Percentiles rank a stretch among this genome's conserved stretches.
Evolutionary conservation across 2,113 vertebrate genomes (phyloP).

Genomic region (Xerus inauris): DNA sequence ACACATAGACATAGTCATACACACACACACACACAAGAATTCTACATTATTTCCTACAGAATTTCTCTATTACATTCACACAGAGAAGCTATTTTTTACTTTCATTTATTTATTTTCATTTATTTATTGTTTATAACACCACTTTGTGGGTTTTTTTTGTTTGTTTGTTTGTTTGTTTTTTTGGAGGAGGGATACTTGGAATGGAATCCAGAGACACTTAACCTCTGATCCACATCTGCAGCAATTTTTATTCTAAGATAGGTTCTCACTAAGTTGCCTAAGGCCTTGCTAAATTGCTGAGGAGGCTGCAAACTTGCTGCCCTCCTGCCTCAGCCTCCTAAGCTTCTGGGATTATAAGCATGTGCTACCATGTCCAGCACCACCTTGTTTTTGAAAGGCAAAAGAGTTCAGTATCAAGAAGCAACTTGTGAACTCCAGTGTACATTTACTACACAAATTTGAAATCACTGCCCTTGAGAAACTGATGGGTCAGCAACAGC

Average conservation of each 20-base stretch:
- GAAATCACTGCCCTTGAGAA: background rate
- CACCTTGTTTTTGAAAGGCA: background rate
- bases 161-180: background rate
- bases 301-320: background rate
- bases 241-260: background rate
- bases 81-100: background rate
- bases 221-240: no score
- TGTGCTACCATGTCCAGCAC: background rate
- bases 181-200: background rate
- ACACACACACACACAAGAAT: background rate
- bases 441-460: background rate
- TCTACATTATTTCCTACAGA: background rate
- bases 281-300: background rate
- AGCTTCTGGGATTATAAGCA: background rate
- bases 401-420: background rate
- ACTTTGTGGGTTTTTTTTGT: background rate
- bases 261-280: no score
- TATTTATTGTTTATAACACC: background rate
- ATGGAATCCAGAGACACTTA: background rate
- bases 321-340: background rate
- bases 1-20: background rate
- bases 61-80: background rate
- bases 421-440: background rate
- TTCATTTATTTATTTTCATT: slow-evolving; percentile 1
- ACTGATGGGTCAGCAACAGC: slow-evolving; percentile 17